Evolutionary conservation across 2,113 vertebrate genomes (phyloP), one percentile per base, ranked within the genome.

Genomic region (Ammodytes dubius): DNA sequence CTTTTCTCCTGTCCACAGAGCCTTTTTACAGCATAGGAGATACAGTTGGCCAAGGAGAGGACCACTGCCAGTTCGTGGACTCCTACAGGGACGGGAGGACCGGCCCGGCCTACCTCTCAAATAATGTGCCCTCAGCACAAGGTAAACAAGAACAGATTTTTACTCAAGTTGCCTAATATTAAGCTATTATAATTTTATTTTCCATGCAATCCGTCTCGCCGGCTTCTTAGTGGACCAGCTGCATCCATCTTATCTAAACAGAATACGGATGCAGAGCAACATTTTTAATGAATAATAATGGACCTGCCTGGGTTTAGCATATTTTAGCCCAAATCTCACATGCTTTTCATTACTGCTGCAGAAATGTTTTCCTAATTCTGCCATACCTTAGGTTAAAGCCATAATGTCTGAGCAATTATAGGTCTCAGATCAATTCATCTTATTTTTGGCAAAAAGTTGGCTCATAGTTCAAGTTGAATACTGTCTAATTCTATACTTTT

Each of bases 41-140:
- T 84, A 97, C 97, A 70, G 96, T 96, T 92, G 98, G 98, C 65
- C 95, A 97, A 87, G 97, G 98, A 0, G 98, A 99, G 81, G 98
- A 99, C 91, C 98, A 99, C 77, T 99, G 98, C 87, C 98, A 99
- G 65, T 99, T 99, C 94, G 98, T 99, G 86, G 98, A 99, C 92
- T 99, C 98, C 15, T 96, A 99, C 87, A 90, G 97, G 83, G 97
- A 99, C 1, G 98, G 98, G 89, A 96, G 97, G 93, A 99, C 98
- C 0, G 98, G 97, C 75, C 97, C 97, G 15, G 94, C 96, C 71
- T 94, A 95, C 0, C 95, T 97, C 1, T 87, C 97, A 27, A 95
- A 95, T 83, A 94, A 91, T 73, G 92, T 99, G 80, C 97, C 97
- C 65, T 91, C 95, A 60, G 96, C 97, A 88, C 96, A 93, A 96